These are phyloP conservation scores for Daktulosphaira vitifoliae DNA, from an alignment of 1,140 invertebrate species.

Conservation along the genomic window DNA sequence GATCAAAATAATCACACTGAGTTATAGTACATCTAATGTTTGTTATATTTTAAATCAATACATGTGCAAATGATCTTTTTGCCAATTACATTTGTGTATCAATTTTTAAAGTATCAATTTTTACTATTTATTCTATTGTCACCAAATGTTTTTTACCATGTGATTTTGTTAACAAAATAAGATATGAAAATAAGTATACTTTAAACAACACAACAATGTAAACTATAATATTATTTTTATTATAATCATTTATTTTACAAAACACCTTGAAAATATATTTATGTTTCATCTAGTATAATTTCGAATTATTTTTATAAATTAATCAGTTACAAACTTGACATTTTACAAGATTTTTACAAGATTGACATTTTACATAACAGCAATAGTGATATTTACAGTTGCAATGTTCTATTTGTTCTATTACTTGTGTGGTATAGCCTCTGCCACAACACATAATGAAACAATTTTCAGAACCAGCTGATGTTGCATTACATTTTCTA, in stretches of 20 bases:
- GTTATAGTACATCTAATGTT: not conserved
- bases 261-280: not conserved
- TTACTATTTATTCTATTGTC: no score
- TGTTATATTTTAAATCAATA: conserved; percentile 14
- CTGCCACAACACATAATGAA: conserved; percentile 78
- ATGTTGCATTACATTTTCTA: conserved; percentile 60
- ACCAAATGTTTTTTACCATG: no score
- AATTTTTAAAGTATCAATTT: not conserved
- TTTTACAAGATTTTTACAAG: conserved; percentile 49
- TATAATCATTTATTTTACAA: no score
- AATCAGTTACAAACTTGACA: conserved; percentile 32
- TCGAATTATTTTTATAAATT: not conserved
- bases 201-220: not conserved
- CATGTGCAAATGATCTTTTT: conserved; percentile 22
- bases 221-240: not conserved
- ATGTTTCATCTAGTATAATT: no score
- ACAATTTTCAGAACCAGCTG: conserved; percentile 65
- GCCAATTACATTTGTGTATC: not conserved
- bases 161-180: no score
- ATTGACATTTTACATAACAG: conserved; percentile 82
- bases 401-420: conserved; percentile 63
- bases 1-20: not conserved
- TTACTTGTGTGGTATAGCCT: conserved; percentile 63
- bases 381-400: conserved; percentile 86
- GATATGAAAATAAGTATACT: no score